Conservation (phyloP, 1,140 invertebrate genomes). For the Drosophila bifasciata region DNA sequence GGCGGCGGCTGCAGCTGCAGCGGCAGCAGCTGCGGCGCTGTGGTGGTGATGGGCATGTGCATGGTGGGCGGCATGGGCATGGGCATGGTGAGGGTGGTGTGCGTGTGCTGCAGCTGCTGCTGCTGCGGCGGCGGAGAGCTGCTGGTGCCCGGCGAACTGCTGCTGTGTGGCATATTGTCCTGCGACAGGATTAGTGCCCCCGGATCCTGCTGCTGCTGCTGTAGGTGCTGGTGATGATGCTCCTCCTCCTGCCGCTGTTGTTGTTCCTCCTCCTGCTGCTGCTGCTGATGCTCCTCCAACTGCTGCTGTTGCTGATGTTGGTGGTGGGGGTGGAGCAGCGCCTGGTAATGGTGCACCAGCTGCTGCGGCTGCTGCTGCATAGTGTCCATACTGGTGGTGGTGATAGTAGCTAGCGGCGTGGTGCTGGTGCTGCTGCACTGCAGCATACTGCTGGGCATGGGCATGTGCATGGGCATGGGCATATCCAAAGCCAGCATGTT, state of each 20-base stretch:
- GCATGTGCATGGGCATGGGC: conserved; percentile 54
- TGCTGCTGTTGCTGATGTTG: conserved; percentile 36
- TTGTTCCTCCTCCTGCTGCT: conserved; percentile 7
- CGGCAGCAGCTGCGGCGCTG: conserved; percentile 59
- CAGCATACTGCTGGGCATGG: conserved; percentile 74
- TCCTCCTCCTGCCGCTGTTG: conserved; percentile 30
- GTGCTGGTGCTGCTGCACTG: conserved; percentile 76
- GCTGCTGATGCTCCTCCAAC: conserved; percentile 1
- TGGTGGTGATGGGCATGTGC: conserved; percentile 45
- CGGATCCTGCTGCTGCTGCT: conserved; percentile 40
- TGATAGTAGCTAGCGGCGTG: conserved; percentile 74
- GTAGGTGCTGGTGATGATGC: conserved; percentile 25
- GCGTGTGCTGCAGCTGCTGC: conserved; percentile 8
- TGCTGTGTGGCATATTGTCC: conserved; percentile 67
- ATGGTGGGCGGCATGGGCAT: conserved; percentile 35
- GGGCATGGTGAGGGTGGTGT: conserved; percentile 55
- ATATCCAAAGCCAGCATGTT: conserved; percentile 84
- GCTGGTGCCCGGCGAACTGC: conserved; percentile 59
- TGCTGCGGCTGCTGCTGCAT: conserved; percentile 65
- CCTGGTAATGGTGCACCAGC: conserved; percentile 53
- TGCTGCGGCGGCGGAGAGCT: conserved; percentile 63
- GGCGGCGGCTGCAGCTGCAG: conserved; percentile 70
- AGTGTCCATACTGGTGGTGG: conserved; percentile 80
- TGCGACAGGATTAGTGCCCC: conserved; percentile 39
- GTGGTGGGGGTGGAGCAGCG: conserved; percentile 36